Evolutionary conservation across 2,113 vertebrate species (phyloP).

Genomic region (Thermophis baileyi): DNA sequence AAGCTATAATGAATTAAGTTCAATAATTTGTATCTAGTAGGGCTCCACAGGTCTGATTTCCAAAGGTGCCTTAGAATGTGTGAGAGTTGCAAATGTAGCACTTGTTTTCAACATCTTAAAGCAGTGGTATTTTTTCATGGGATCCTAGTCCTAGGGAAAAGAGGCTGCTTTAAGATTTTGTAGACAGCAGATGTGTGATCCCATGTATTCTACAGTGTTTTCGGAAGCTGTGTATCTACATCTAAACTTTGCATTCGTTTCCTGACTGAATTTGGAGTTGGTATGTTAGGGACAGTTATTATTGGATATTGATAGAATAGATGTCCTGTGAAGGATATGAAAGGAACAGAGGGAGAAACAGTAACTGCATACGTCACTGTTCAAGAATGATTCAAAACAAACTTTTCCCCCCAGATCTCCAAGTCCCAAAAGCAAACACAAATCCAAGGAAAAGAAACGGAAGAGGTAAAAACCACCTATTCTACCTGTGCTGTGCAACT

Average conservation of each 20-base stretch:
- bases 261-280: not conserved
- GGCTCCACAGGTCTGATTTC: not conserved
- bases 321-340: not conserved
- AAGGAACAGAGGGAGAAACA: not conserved
- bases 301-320: not conserved
- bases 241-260: not conserved
- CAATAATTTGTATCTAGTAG: not conserved
- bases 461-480: slow-evolving; percentile 55
- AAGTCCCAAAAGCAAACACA: slow-evolving; percentile 69
- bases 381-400: not conserved
- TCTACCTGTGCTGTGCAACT: not conserved
- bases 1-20: not conserved
- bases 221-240: not conserved
- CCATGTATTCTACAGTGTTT: not conserved
- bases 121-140: not conserved
- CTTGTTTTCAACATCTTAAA: not conserved
- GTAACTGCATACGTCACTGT: not conserved
- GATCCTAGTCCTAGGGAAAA: not conserved
- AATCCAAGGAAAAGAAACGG: slow-evolving; percentile 68
- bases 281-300: not conserved
- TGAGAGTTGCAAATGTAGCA: not conserved
- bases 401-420: slow-evolving; percentile 50
- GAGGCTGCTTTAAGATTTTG: not conserved
- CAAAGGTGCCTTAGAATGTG: not conserved
- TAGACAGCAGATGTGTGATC: not conserved